Evolutionary conservation across 92 coral and sea anemone genomes (phyloP), one percentile per base, ranked within the genome.

Genomic region (Micromussa lordhowensis): DNA sequence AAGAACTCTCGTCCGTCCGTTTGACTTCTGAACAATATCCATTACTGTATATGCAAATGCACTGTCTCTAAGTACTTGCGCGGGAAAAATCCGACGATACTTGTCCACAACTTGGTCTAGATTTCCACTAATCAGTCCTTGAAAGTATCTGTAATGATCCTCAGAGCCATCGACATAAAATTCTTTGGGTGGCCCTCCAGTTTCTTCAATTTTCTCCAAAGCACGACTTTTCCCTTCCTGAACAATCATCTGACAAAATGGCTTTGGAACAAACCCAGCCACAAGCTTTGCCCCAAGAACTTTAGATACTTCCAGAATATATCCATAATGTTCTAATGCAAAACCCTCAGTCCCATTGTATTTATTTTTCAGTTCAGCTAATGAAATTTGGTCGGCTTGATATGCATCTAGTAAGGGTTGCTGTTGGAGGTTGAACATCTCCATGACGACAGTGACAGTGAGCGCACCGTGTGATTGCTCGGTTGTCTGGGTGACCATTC

Each of bases 351-450:
- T 95, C 13, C 87, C 98, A 35, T 54, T 82, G 84, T 95, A 91
- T 48, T 84, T 66, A 51, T 89, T 81, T 26, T 87, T 90, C 35
- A 95, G 93, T 78, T 95, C 96, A 57, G 58, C 68, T 44, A 95
- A 75, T 19, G 98, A 85, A 53, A 95, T 93, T 81, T 95, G 49
- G 61, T 81, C 73, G 31, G 91, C 85, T 61, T 86, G 90, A 83
- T 95, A 95, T 13, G 95, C 93, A 69, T 95, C 96, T 55, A 95
- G 90, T 29, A 95, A 80, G 57, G 78, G 59, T 63, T 95, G 98
- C 66, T 95, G 98, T 78, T 91, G 87, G 79, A 93, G 82, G 71
- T 95, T 95, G 86, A 95, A 93, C 98, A 95, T 95, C 81, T 95
- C 98, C 89, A 93, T 71, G 24, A 95, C 92, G 7, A 91, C 85